A percentile compares a stretch with the other conserved stretches of the same genome.
Evolutionary conservation across 2,797 vertebrate genomes (phyloP).

Genomic region (Danionella dracula): DNA sequence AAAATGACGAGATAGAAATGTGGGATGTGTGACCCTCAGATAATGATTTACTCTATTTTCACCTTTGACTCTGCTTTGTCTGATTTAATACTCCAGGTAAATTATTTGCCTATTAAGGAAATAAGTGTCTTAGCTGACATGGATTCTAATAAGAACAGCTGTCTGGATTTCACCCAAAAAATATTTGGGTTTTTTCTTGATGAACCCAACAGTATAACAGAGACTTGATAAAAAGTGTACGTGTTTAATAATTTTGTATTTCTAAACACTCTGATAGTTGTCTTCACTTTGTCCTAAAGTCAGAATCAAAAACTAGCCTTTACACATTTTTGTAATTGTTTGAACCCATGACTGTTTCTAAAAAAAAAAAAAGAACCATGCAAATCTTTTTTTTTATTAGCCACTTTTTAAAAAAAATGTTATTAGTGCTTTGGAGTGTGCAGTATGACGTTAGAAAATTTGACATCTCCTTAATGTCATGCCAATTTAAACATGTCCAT

Average conservation of each 20-base stretch:
- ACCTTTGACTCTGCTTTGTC: background rate
- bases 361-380: background rate
- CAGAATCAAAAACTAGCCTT: too few species aligned
- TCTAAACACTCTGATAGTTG: too few species aligned
- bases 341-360: too few species aligned
- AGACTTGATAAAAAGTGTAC: too few species aligned
- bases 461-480: conserved; percentile 22
- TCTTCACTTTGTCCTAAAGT: too few species aligned
- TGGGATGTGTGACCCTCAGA: background rate
- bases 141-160: background rate
- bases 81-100: background rate
- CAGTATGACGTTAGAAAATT: conserved; percentile 39
- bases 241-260: too few species aligned
- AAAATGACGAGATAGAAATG: too few species aligned
- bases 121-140: background rate
- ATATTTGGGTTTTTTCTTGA: too few species aligned
- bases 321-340: too few species aligned
- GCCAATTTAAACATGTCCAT: conserved; percentile 32
- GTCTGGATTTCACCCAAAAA: too few species aligned
- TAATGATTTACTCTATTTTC: background rate
- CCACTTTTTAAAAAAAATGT: too few species aligned
- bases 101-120: background rate
- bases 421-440: conserved; percentile 10
- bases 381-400: background rate
- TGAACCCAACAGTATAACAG: too few species aligned